phyloP scores from a whole-genome alignment of 1,140 invertebrate genomes.

The Ips nitidus region DNA sequence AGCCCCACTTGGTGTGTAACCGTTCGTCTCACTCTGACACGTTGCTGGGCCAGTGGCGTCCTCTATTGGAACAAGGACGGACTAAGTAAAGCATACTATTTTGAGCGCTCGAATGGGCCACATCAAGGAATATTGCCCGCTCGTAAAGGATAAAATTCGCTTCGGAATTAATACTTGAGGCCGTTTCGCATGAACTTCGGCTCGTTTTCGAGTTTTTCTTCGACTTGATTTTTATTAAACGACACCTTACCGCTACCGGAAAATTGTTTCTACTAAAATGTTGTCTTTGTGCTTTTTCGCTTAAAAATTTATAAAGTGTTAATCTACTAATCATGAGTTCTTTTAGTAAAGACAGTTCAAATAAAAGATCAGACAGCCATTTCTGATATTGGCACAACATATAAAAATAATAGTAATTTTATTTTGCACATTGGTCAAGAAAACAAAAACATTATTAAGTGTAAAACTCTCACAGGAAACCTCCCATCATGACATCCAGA shows the following conservation, averaged over 20 bases:
- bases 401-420: too few species aligned
- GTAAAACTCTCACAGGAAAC: too few species aligned
- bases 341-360: too few species aligned
- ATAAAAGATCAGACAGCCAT: too few species aligned
- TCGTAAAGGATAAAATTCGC: constrained; percentile 48
- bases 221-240: constrained; percentile 7
- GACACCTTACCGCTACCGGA: neutral
- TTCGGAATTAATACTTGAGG: constrained; percentile 44
- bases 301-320: neutral
- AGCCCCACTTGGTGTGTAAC: constrained; percentile 35
- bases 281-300: neutral
- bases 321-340: too few species aligned
- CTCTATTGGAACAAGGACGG: constrained; percentile 44
- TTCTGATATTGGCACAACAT: too few species aligned
- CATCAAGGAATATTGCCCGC: constrained; percentile 48
- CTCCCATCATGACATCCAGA: too few species aligned
- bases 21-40: constrained; percentile 37
- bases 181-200: constrained; percentile 28
- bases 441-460: too few species aligned
- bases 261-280: neutral
- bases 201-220: constrained; percentile 23
- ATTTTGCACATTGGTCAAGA: too few species aligned
- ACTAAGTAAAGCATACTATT: constrained; percentile 45
- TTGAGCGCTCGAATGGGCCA: constrained; percentile 48
- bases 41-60: constrained; percentile 36